Conservation (phyloP, 2,888 invertebrate genomes). For the Drosophila birchii region DNA sequence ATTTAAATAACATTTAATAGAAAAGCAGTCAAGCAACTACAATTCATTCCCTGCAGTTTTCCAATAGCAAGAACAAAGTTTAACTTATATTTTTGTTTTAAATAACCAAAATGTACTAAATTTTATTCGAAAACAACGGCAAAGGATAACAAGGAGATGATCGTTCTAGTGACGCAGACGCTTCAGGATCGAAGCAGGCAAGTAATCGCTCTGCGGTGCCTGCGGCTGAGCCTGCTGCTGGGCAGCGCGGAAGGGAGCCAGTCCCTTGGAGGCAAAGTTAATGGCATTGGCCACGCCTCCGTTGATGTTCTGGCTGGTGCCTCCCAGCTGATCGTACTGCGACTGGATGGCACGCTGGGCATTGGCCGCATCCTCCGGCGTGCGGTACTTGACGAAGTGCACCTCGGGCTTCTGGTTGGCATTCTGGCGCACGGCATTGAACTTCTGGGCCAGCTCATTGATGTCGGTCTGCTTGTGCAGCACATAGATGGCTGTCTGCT, state of each 20-base stretch:
- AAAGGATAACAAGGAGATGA: conserved; percentile 6
- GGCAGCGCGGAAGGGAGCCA: conserved; percentile 48
- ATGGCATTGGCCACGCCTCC: conserved; percentile 78
- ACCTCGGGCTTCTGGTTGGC: conserved; percentile 72
- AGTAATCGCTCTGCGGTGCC: conserved; percentile 65
- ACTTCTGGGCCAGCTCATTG: conserved; percentile 71
- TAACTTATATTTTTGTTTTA: neutral
- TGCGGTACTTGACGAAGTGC: conserved; percentile 81
- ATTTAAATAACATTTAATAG: neutral
- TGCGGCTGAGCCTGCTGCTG: conserved; percentile 27
- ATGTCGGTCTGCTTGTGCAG: conserved; percentile 77
- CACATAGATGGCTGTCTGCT: conserved; percentile 78
- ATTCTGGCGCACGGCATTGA: conserved; percentile 69
- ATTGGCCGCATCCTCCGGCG: conserved; percentile 75
- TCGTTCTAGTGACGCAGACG: conserved; percentile 62
- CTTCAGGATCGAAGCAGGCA: conserved; percentile 72
- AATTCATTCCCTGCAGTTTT: neutral
- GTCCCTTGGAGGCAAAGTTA: conserved; percentile 77
- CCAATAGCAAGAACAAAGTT: neutral
- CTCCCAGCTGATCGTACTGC: conserved; percentile 74
- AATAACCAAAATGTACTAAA: conserved; percentile 20
- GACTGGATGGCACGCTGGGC: conserved; percentile 76
- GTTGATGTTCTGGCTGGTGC: conserved; percentile 62
- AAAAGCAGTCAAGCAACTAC: neutral
- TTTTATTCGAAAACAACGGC: conserved; percentile 50